These are phyloP conservation scores for Microctonus hyperodae DNA, from an alignment of 2,888 invertebrate species.

Conservation along the genomic window DNA sequence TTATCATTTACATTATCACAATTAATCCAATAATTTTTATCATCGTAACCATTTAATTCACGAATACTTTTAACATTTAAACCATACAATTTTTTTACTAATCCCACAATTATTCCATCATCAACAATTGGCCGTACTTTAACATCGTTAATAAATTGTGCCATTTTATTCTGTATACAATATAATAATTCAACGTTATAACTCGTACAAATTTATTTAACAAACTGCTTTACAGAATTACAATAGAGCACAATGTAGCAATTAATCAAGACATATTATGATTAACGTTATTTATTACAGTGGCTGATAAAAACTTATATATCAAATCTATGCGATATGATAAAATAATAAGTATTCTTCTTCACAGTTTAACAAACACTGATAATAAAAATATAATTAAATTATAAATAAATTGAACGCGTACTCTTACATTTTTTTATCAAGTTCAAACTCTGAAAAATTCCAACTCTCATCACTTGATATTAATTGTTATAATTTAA, in stretches of 20 bases:
- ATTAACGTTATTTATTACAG: too few relatives aligned
- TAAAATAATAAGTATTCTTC: too few relatives aligned
- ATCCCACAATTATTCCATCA: conserved; percentile 65
- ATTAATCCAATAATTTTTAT: conserved; percentile 75
- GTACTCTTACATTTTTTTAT: too few relatives aligned
- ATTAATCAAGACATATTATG: too few relatives aligned
- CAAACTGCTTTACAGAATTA: not conserved
- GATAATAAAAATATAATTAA: too few relatives aligned
- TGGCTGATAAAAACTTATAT: not conserved
- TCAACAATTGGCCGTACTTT: conserved; percentile 68
- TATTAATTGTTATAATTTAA: not conserved
- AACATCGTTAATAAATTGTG: conserved; percentile 36
- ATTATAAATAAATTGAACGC: too few relatives aligned
- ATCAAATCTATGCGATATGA: not conserved
- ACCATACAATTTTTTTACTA: conserved; percentile 71
- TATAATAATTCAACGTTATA: too few relatives aligned
- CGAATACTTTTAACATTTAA: conserved; percentile 67
- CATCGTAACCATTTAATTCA: conserved; percentile 80
- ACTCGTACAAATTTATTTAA: too few relatives aligned
- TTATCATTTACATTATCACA: conserved; percentile 70
- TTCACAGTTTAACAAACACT: too few relatives aligned
- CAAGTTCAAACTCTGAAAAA: not conserved
- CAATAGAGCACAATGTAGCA: too few relatives aligned
- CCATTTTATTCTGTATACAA: conserved; percentile 2
- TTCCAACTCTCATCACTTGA: too few relatives aligned